Conservation (phyloP, 2,113 vertebrate genomes). For the Myotis davidii region DNA sequence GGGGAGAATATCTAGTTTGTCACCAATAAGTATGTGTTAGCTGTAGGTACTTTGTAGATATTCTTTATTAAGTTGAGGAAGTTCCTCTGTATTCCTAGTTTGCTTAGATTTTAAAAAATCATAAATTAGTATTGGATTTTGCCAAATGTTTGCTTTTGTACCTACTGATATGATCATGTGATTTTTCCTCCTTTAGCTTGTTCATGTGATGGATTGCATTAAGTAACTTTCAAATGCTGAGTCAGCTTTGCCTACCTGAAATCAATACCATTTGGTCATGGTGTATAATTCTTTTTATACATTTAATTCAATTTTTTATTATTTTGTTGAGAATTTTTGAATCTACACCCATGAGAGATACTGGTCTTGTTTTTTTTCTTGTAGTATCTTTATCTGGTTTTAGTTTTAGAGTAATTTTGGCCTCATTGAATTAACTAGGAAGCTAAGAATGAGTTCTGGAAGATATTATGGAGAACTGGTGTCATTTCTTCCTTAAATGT, state of each 20-base stretch:
- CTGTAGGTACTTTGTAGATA: not conserved
- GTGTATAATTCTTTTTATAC: constrained; percentile 19
- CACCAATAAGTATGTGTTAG: not conserved
- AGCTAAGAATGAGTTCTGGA: not conserved
- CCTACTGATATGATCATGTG: not conserved
- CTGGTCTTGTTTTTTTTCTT: not conserved
- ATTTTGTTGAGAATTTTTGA: not conserved
- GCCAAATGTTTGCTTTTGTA: not conserved
- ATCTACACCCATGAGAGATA: not conserved
- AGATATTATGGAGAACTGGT: not conserved
- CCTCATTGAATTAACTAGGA: not conserved
- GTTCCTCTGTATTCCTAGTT: not conserved
- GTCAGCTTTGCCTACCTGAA: not conserved
- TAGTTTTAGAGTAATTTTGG: not conserved
- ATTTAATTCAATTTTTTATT: constrained; percentile 6
- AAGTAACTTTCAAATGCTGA: constrained; percentile 21
- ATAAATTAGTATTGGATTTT: not conserved
- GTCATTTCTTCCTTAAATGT: constrained; percentile 12
- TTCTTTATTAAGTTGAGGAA: not conserved
- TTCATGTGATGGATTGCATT: not conserved
- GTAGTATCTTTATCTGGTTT: not conserved
- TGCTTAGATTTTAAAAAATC: not conserved
- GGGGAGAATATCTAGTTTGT: not conserved
- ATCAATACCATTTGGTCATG: not conserved
- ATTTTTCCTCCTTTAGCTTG: not conserved